Base-by-base conservation (phyloP, 2,888 invertebrate genomes). In the Notodonta dromedarius region DNA sequence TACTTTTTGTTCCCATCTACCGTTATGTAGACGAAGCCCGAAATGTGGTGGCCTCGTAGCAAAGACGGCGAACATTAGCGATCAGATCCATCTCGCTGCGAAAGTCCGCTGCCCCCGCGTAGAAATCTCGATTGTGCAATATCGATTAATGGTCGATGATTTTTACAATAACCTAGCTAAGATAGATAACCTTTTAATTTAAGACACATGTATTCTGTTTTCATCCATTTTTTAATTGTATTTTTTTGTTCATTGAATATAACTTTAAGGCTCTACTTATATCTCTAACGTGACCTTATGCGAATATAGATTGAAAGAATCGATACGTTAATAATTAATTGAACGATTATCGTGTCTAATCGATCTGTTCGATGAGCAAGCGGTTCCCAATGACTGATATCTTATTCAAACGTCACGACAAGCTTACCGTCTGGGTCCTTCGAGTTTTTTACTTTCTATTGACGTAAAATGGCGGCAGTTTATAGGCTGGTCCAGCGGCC, bases 351-450 rank as follows among this genome's bases (percentile, higher is more conserved):
- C 62, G 76, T 78, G 78, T 72, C 76, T 67, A 71, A 79, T 78
- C 72, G 76, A 83, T 82, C 81, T 74, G 76, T 76, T 76, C 76
- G 70, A 72, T 78, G 73, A 70, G 72, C 73, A 74, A 73, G 72
- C 78, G 78, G 77, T 80, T 83, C 73, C 76, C 79, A 74, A 73
- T 71, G 65, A 71, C 77, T 75, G 83, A 85, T 88, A 85, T 85
- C 85, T 86, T 70, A 84, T 78, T 86, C 65, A 75, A 74, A 67
- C 78, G 84, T 86, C 87, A 88, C 86, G 86, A 88, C 69, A 63
- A 70, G 74, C 78, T 74, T 72, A 71, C 71, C 61, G 70, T 61
- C 62, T 64, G 72, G 69, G 57, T 71, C 74, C 74, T 77, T 71
- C 66, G 14, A 50, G 57, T 51, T 69, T 82, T 86, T 86, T 83